A percentile compares a stretch with the other conserved stretches of the same genome.
These are phyloP conservation scores for Drusus annulatus DNA, from an alignment of 1,140 invertebrate species.

Conservation along the genomic window DNA sequence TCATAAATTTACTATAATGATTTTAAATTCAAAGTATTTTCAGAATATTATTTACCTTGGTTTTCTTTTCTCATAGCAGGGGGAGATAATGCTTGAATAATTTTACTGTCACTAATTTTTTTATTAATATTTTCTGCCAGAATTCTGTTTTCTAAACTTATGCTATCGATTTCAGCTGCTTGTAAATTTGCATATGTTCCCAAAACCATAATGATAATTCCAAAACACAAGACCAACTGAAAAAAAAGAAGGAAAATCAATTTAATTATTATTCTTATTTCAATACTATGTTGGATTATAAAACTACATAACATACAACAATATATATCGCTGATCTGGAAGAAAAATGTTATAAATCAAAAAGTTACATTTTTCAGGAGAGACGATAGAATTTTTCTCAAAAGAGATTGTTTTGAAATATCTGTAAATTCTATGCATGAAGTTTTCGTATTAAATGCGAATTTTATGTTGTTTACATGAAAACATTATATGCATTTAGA, in stretches of 20 bases:
- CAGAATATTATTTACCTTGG: not conserved
- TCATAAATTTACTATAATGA: not conserved
- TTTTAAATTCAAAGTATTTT: not conserved
- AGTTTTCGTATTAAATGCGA: too few relatives aligned
- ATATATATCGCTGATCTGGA: too few relatives aligned
- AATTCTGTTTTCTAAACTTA: conserved; percentile 60
- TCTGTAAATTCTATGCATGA: too few relatives aligned
- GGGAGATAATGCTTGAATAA: conserved; percentile 56
- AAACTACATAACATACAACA: too few relatives aligned
- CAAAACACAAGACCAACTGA: conserved; percentile 82
- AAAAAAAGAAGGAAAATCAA: conserved; percentile 57
- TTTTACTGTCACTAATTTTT: conserved; percentile 63
- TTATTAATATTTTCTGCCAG: conserved; percentile 27
- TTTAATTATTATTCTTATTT: too few relatives aligned
- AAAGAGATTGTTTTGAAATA: too few relatives aligned
- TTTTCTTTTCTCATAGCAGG: not conserved
- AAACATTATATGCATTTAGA: too few relatives aligned
- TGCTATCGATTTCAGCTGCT: conserved; percentile 76
- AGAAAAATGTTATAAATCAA: too few relatives aligned
- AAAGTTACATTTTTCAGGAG: too few relatives aligned
- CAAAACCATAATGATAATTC: conserved; percentile 85
- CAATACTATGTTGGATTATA: too few relatives aligned
- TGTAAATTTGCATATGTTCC: conserved; percentile 90
- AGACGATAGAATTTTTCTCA: too few relatives aligned
- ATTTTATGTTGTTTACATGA: too few relatives aligned